Percentiles rank a stretch among this genome's conserved stretches.
Evolutionary conservation across 2,797 vertebrate species (phyloP).

Genomic region (Rhinoraja longicauda): DNA sequence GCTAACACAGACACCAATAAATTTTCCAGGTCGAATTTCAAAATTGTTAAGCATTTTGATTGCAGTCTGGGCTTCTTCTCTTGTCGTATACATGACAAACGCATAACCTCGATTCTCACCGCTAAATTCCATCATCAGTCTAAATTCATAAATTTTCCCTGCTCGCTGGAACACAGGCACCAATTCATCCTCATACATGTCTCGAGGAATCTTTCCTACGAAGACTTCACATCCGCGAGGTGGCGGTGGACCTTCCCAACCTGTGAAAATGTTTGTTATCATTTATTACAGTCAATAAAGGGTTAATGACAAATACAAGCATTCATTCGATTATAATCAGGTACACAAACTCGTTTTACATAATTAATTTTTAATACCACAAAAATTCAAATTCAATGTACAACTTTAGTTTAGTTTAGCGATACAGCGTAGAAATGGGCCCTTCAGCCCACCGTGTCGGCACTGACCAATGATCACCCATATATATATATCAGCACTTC

Average conservation of each 20-base stretch:
- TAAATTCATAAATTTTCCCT: conserved; percentile 85
- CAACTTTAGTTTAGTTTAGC: too few relatives aligned
- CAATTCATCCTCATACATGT: conserved; percentile 88
- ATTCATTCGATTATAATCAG: not conserved
- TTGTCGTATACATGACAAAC: conserved; percentile 86
- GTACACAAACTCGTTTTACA: not conserved
- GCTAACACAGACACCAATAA: conserved; percentile 86
- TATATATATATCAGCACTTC: too few relatives aligned
- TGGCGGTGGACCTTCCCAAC: conserved; percentile 83
- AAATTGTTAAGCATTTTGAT: conserved; percentile 83
- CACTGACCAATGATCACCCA: too few relatives aligned
- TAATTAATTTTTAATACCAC: not conserved
- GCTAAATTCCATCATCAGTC: conserved; percentile 96
- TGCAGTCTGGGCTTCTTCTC: conserved; percentile 78
- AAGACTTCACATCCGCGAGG: conserved; percentile 92
- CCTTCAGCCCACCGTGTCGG: too few relatives aligned
- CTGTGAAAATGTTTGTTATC: conserved; percentile 53
- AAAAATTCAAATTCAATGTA: not conserved
- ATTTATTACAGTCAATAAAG: not conserved
- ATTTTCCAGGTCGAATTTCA: conserved; percentile 81
- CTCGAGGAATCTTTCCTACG: conserved; percentile 90
- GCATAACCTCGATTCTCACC: conserved; percentile 95
- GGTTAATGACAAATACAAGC: not conserved
- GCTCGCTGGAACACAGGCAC: conserved; percentile 84
- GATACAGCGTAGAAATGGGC: too few relatives aligned